Conservation (phyloP, 2,888 invertebrate genomes). For the Epistrophe grossulariae region DNA sequence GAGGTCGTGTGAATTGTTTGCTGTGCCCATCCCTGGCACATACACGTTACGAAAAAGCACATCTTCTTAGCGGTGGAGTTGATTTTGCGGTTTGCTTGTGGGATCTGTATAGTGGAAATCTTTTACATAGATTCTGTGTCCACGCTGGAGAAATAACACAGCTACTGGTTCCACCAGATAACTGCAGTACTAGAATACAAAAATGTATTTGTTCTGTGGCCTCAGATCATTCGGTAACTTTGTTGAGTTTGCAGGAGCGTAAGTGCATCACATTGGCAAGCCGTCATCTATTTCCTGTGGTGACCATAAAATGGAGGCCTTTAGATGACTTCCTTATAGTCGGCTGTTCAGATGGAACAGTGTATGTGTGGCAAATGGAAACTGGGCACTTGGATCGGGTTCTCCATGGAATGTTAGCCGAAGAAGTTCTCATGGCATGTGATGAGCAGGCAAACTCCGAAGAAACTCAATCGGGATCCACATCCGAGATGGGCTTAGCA, state of each 20-base stretch:
- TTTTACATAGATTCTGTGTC: slow-evolving; percentile 97
- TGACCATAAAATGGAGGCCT: slow-evolving; percentile 97
- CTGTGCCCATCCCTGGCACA: slow-evolving; percentile 97
- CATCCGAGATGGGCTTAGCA: slow-evolving; percentile 89
- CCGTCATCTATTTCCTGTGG: slow-evolving; percentile 96
- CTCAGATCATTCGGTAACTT: slow-evolving; percentile 98
- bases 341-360: slow-evolving; percentile 98
- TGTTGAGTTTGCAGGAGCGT: slow-evolving; percentile 93
- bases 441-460: slow-evolving; percentile 88
- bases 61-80: slow-evolving; percentile 97
- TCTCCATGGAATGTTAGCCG: slow-evolving; percentile 96
- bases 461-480: slow-evolving; percentile 80
- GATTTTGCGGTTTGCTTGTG: slow-evolving; percentile 98
- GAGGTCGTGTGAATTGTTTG: slow-evolving; percentile 96
- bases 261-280: slow-evolving; percentile 97
- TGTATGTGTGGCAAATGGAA: slow-evolving; percentile 99
- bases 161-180: slow-evolving; percentile 96
- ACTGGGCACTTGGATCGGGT: slow-evolving; percentile 98
- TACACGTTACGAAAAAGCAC: slow-evolving; percentile 92
- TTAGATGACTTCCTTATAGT: slow-evolving; percentile 99
- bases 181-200: slow-evolving; percentile 94
- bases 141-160: slow-evolving; percentile 99
- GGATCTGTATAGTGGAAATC: slow-evolving; percentile 95
- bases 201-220: slow-evolving; percentile 98
- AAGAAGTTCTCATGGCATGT: slow-evolving; percentile 97